Base-by-base conservation (phyloP, 2,113 vertebrate species). In the Piaya cayana region DNA sequence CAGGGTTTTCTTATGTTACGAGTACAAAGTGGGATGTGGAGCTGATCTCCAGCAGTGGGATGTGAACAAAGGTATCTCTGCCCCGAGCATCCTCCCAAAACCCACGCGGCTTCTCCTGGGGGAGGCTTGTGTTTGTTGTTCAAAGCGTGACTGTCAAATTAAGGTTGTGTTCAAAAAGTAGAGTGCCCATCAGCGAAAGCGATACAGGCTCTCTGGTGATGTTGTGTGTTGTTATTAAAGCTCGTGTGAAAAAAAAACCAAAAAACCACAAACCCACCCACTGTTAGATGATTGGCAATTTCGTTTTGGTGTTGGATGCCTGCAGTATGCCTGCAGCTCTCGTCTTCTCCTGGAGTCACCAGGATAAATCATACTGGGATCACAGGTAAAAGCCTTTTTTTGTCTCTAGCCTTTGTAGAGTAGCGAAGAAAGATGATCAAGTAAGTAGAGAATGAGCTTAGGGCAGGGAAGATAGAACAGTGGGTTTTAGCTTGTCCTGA, bases 211-310 rank as follows among this genome's bases (percentile, higher is more conserved):
- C 34, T 43, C 25, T 16, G 23, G 34, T 14, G 17, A 19, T 22
- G 15, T n/a, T 63, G 52, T 6, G 15, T 25, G 32, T n/a, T 56
- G 23, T 27, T 52, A 47, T 25, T 58, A 21, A 68, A 53, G 43
- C 16, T 59, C 8, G 6, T 16, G 16, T 20, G 4, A 21, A 19
- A 19, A 18, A 32, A n/a, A n/a, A n/a, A n/a, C n/a, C n/a, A n/a
- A n/a, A n/a, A n/a, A n/a, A n/a, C n/a, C n/a, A n/a, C n/a, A n/a
- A 1, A 1, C 8, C 30, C 37, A 39, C 9, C 25, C 21, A 5
- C 1, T n/a, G 16, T 72, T 64, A 25, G 37, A 20, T 76, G 58
- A 45, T 45, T 52, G 62, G 32, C 21, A 11, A 67, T 70, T 88
- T 34, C 37, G 10, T 56, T 92, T 56, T 45, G 59, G 42, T 52